Evolutionary conservation across 2,113 vertebrate species (phyloP), one percentile per base, ranked within the genome.

Genomic region (Thunnus maccoyii): DNA sequence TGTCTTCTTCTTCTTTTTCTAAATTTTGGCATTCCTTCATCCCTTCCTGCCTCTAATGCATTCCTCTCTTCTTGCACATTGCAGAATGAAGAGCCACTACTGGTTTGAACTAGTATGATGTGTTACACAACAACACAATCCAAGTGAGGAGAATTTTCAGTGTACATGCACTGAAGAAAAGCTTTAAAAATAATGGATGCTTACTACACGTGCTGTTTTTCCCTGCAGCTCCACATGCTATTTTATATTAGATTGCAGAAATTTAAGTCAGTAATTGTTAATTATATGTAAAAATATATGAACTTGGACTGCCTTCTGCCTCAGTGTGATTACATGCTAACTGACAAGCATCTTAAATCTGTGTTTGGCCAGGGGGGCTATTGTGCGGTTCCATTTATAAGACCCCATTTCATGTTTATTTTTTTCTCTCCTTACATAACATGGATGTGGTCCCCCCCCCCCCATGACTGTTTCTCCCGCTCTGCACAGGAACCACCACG

Each of bases 101-200:
- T 92, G 87, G 92, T 87, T 91, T 86, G 72, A 92, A 83, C 90
- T 88, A 88, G 92, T 83, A 32, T 20, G 63, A 86, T 82, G 70
- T 68, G 86, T 93, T 93, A 92, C 73, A 92, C 92, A 94, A 93
- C 83, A 67, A 78, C 72, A 47, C 58, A 61, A 60, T 77, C 41
- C 32, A 46, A 74, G 46, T 50, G 46, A 71, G 32, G 47, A 84
- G 58, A 32, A 20, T 58, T 51, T 17, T 30, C 48, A 32, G n/a
- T 17, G 7, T 41, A n/a, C 47, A 69, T 50, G 15, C 48, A 74
- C 46, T 18, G 52, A 63, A 85, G 50, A 25, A 74, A 58, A 61
- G 32, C 32, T 55, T 61, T 48, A 17, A 18, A 63, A 69, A 36
- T 30, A 60, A 78, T 30, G 3, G 25, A 57, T 46, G 8, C 30